Conservation (phyloP, 2,113 vertebrate genomes). For the Bathybates hornii region DNA sequence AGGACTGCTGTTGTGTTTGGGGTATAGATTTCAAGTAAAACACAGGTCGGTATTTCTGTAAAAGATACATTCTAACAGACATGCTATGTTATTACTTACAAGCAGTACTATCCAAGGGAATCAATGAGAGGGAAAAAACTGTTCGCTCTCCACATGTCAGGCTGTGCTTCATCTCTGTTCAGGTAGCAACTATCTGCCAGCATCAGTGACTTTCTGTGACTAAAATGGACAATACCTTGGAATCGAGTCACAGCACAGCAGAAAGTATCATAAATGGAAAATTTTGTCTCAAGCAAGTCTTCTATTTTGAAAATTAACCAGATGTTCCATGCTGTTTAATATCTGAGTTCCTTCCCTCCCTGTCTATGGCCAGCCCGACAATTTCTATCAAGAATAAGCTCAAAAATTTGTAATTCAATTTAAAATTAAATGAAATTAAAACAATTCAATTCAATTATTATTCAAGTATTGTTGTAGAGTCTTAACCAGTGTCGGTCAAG, state of each 20-base stretch:
- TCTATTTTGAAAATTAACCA: neutral
- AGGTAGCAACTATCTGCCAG: neutral
- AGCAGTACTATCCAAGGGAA: neutral
- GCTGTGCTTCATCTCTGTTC: neutral
- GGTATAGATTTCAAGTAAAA: neutral
- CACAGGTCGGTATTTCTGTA: neutral
- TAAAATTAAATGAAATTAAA: neutral
- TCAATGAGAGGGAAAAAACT: neutral
- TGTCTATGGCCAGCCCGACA: neutral
- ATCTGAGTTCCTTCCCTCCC: neutral
- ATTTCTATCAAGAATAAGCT: neutral
- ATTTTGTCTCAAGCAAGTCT: neutral
- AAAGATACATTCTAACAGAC: neutral
- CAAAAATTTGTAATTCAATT: neutral
- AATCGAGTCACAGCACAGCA: neutral
- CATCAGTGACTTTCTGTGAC: neutral
- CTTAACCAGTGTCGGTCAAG: neutral
- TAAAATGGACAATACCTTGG: neutral
- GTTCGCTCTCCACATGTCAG: neutral
- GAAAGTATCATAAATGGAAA: neutral
- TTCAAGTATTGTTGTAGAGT: rapidly evolving
- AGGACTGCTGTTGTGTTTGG: neutral
- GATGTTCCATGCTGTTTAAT: neutral
- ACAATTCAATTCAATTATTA: neutral
- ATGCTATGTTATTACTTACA: neutral